Conservation (phyloP, 2,888 invertebrate genomes). For the Dastarcus helophoroides region DNA sequence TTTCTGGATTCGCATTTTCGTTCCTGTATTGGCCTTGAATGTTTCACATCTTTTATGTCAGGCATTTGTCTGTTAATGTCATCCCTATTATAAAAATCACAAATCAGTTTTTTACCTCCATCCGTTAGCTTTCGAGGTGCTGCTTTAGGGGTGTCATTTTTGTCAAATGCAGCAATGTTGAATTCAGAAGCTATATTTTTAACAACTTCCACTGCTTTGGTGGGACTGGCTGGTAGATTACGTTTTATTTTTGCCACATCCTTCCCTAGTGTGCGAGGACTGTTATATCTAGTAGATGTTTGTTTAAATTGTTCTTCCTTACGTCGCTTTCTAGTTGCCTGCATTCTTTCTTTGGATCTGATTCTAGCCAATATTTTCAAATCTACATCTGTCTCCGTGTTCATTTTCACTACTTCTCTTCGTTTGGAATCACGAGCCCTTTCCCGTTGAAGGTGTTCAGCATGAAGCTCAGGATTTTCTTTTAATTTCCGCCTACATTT, state of each 20-base stretch:
- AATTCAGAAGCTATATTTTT: conserved; percentile 13
- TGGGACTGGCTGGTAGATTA: conserved; percentile 11
- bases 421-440: too few relatives aligned
- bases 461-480: conserved; percentile 9
- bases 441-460: conserved; percentile 3
- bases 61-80: conserved; percentile 8
- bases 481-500: conserved; percentile 7
- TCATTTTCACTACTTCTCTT: conserved; percentile 7
- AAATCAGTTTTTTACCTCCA: conserved; percentile 4
- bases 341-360: too few relatives aligned
- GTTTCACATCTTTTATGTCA: conserved; percentile 4
- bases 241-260: conserved; percentile 11
- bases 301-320: conserved; percentile 8
- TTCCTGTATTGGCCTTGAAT: too few relatives aligned
- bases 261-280: conserved; percentile 9
- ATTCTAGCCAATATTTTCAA: conserved; percentile 8
- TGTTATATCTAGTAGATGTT: conserved; percentile 8
- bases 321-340: conserved; percentile 10
- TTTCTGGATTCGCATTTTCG: too few relatives aligned
- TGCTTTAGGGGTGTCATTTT: conserved; percentile 9
- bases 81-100: conserved; percentile 9
- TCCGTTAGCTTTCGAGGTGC: conserved; percentile 10
- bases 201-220: conserved; percentile 11
- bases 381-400: conserved; percentile 8
- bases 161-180: conserved; percentile 8